Evolutionary conservation across 2,888 invertebrate species (phyloP).

Genomic region (Horisme vitalbata): DNA sequence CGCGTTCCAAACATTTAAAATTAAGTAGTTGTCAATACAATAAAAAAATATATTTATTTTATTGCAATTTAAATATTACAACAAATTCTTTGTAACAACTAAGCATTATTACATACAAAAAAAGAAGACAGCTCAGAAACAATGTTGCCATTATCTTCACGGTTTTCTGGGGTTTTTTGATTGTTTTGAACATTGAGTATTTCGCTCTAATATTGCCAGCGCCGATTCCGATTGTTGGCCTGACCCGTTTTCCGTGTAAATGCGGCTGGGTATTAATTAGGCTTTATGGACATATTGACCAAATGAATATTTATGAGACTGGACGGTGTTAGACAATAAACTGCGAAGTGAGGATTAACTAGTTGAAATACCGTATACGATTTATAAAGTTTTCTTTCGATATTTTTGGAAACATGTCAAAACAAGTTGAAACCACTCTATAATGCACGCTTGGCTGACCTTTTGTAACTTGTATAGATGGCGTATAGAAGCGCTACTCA

Average conservation of each 20-base stretch:
- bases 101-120: no score
- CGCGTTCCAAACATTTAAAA: no score
- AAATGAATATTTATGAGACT: constrained; percentile 12
- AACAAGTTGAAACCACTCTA: constrained; percentile 16
- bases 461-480: not conserved
- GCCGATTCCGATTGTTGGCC: not conserved
- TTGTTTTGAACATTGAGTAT: not conserved
- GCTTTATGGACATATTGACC: constrained; percentile 16
- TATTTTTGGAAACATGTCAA: constrained; percentile 13
- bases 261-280: not conserved
- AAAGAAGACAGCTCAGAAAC: no score
- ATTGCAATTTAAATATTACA: no score
- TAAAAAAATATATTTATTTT: no score
- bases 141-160: no score
- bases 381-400: not conserved
- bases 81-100: no score
- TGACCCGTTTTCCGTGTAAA: not conserved
- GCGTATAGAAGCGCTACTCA: constrained; percentile 7
- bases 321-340: constrained; percentile 1
- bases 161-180: no score
- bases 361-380: no score
- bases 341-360: no score
- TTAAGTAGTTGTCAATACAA: no score
- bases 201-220: not conserved
- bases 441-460: constrained; percentile 16